Conservation (phyloP, 2,113 vertebrate genomes). For the Cephalophus harveyi region DNA sequence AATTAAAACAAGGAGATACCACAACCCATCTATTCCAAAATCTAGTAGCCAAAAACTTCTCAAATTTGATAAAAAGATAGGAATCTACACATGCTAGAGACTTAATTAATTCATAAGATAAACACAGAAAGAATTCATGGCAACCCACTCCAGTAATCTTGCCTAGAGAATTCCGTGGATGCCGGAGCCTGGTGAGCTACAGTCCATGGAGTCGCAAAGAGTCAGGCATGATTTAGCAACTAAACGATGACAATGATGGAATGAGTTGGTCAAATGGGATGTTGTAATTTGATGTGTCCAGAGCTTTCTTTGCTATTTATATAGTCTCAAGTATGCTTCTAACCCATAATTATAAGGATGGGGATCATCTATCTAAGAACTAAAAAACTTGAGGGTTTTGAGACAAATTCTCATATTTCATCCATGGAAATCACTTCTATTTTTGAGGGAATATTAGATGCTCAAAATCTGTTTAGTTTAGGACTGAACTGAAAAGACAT, state of each 20-base stretch:
- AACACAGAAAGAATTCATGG: neutral
- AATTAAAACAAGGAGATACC: neutral
- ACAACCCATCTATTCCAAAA: neutral
- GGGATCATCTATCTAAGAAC: neutral
- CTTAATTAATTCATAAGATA: neutral
- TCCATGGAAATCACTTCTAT: neutral
- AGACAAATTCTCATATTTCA: neutral
- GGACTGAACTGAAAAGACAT: neutral
- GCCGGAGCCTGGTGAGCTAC: neutral
- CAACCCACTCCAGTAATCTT: neutral
- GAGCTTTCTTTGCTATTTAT: neutral
- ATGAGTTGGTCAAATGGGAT: neutral
- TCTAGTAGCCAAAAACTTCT: neutral
- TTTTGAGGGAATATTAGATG: neutral
- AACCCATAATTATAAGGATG: neutral
- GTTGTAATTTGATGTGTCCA: neutral
- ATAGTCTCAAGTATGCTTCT: neutral
- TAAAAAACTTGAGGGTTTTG: neutral
- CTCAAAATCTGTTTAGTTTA: neutral
- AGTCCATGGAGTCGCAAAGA: neutral
- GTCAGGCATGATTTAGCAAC: neutral
- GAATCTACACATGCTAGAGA: neutral
- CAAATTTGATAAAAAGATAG: neutral
- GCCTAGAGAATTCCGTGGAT: neutral
- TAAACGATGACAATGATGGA: accelerated